Evolutionary conservation across 2,797 vertebrate species (phyloP), one percentile per base, ranked within the genome.

Genomic region (Eleutherodactylus coqui): DNA sequence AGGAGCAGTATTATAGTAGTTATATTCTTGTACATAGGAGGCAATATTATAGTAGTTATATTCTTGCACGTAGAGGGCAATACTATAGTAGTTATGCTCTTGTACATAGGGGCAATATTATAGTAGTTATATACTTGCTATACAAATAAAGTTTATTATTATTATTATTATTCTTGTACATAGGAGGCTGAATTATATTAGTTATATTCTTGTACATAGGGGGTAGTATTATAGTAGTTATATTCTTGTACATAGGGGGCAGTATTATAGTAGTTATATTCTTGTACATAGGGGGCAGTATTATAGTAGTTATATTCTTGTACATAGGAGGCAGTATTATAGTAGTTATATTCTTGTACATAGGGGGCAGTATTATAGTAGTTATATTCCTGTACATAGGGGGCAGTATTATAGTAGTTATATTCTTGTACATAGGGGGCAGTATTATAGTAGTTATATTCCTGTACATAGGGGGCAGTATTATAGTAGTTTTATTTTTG

Each of bases 371-470:
- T n/a, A n/a, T n/a, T n/a, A n/a, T n/a, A n/a, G n/a, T n/a, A n/a
- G n/a, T n/a, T n/a, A n/a, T n/a, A n/a, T n/a, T n/a, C n/a, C n/a
- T n/a, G n/a, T n/a, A n/a, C n/a, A n/a, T n/a, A n/a, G n/a, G n/a
- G n/a, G 5, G n/a, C 27, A 62, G 27, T 62, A 62, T 62, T 62
- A 62, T 62, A 62, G 58, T 62, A 62, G 58, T 62, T 62, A 29
- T 62, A 62, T 62, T 62, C 58, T 29, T 62, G 58, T 62, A 62
- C 10, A 62, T 62, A 62, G 27, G 58, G 5, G n/a, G 58, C 10
- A 62, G 58, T 62, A 62, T 62, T 62, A 62, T 62, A 62, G 27
- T 62, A 62, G 58, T 62, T 62, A 62, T 62, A 62, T 62, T 32
- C 58, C 16, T 62, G n/a, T 62, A 62, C 27, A 62, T 62, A 62